These are phyloP conservation scores for Limanda limanda DNA, from an alignment of 2,113 vertebrate genomes.

Conservation along the genomic window DNA sequence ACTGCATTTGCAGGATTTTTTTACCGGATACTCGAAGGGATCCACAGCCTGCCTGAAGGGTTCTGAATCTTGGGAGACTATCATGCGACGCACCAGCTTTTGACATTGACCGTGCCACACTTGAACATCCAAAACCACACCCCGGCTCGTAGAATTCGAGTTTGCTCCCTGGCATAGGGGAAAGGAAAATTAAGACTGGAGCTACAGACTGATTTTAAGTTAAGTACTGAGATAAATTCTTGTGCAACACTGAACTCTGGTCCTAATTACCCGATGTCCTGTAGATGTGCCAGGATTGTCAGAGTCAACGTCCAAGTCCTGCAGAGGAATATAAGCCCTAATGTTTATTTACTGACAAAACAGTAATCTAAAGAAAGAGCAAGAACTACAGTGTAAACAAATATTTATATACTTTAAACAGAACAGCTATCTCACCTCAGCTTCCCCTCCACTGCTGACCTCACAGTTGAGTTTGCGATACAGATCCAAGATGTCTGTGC, in stretches of 20 bases:
- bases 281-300: conserved; percentile 95
- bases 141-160: conserved; percentile 67
- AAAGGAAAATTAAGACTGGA: neutral
- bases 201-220: neutral
- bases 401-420: neutral
- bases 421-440: conserved; percentile 75
- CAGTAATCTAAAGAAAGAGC: neutral
- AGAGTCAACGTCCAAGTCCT: conserved; percentile 93
- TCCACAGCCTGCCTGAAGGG: conserved; percentile 93
- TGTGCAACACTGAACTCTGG: neutral
- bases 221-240: neutral
- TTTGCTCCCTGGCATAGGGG: conserved; percentile 50
- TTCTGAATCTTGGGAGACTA: conserved; percentile 89
- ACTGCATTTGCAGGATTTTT: neutral
- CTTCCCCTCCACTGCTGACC: conserved; percentile 85
- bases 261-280: conserved; percentile 86
- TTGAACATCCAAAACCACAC: conserved; percentile 79
- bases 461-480: conserved; percentile 91
- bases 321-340: conserved; percentile 42
- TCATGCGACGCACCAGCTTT: conserved; percentile 90
- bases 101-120: conserved; percentile 90
- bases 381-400: neutral
- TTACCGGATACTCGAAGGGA: conserved; percentile 90
- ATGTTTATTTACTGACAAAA: neutral
- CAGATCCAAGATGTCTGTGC: conserved; percentile 91